A percentile compares a stretch with the other conserved stretches of the same genome.
These are phyloP conservation scores for Formica exsecta DNA, from an alignment of 1,140 invertebrate genomes.

Conservation along the genomic window DNA sequence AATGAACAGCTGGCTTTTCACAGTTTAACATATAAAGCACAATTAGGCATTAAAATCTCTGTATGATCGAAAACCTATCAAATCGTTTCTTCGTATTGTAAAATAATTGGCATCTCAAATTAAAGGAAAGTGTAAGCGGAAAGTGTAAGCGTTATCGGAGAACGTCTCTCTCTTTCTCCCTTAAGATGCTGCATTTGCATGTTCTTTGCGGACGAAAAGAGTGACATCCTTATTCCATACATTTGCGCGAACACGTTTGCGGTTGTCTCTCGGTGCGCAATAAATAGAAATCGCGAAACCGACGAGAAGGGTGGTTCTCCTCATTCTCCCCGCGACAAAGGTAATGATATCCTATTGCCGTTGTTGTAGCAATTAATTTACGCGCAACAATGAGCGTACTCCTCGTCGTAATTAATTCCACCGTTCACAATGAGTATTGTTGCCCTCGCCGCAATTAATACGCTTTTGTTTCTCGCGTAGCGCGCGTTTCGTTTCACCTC, in stretches of 20 bases:
- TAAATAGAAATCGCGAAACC: slow-evolving; percentile 41
- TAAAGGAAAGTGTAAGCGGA: no score
- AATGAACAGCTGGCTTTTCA: background rate
- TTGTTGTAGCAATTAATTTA: slow-evolving; percentile 64
- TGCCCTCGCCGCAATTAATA: slow-evolving; percentile 61
- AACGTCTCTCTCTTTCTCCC: background rate
- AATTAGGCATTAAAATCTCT: background rate
- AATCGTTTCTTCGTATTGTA: background rate
- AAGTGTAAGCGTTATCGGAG: background rate
- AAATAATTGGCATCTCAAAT: background rate
- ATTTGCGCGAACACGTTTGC: background rate
- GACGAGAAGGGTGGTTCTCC: background rate
- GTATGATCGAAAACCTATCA: background rate
- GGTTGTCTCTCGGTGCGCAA: background rate
- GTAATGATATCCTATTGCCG: slow-evolving; percentile 63
- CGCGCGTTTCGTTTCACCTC: background rate
- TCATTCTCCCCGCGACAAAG: slow-evolving; percentile 48
- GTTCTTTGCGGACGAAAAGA: background rate
- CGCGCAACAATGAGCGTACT: slow-evolving; percentile 60
- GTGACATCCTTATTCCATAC: background rate
- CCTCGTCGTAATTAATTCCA: slow-evolving; percentile 60
- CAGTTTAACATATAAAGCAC: background rate
- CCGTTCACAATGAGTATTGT: slow-evolving; percentile 63
- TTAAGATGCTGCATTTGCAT: background rate
- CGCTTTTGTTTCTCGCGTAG: slow-evolving; percentile 60